These are phyloP conservation scores for Myocastor coypus DNA, from an alignment of 2,113 vertebrate genomes.

Conservation along the genomic window DNA sequence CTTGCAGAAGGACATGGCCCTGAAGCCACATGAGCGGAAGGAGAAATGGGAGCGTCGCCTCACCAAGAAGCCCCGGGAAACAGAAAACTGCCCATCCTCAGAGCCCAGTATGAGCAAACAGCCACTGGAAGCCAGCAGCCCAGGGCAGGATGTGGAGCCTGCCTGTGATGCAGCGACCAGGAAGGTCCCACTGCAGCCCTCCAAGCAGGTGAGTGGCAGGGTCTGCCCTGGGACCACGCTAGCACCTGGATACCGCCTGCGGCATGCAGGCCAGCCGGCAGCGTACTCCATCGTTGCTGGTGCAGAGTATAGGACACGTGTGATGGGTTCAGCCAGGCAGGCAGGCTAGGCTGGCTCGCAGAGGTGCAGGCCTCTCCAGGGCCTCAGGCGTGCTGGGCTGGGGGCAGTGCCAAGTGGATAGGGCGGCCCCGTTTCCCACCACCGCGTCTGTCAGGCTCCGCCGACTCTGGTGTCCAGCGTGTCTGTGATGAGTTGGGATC, in stretches of 20 bases:
- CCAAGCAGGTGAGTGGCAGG: constrained; percentile 91
- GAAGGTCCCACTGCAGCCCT: constrained; percentile 94
- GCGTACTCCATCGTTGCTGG: background rate
- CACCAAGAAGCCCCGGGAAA: constrained; percentile 92
- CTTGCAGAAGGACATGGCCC: constrained; percentile 92
- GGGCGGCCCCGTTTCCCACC: constrained; percentile 74
- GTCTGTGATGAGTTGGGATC: background rate
- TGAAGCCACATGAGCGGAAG: constrained; percentile 94
- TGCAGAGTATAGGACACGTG: background rate
- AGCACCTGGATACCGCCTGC: constrained; percentile 44
- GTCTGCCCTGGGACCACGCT: background rate
- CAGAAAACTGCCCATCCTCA: constrained; percentile 91
- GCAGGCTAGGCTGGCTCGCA: background rate
- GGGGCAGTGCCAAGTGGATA: constrained; percentile 35
- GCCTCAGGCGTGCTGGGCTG: background rate
- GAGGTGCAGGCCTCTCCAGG: background rate
- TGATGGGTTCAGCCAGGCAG: background rate
- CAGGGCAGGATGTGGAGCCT: constrained; percentile 91
- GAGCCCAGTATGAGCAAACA: constrained; percentile 94
- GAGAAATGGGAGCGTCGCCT: constrained; percentile 91
- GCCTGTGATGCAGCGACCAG: constrained; percentile 93
- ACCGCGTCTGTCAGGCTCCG: constrained; percentile 77
- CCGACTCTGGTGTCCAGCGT: constrained; percentile 55
- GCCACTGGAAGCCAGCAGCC: constrained; percentile 89
- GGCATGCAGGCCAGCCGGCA: constrained; percentile 17